Percentiles rank a stretch among this genome's conserved stretches.
These are phyloP conservation scores for Pyrochroa serraticornis DNA, from an alignment of 2,888 invertebrate species.

Conservation along the genomic window DNA sequence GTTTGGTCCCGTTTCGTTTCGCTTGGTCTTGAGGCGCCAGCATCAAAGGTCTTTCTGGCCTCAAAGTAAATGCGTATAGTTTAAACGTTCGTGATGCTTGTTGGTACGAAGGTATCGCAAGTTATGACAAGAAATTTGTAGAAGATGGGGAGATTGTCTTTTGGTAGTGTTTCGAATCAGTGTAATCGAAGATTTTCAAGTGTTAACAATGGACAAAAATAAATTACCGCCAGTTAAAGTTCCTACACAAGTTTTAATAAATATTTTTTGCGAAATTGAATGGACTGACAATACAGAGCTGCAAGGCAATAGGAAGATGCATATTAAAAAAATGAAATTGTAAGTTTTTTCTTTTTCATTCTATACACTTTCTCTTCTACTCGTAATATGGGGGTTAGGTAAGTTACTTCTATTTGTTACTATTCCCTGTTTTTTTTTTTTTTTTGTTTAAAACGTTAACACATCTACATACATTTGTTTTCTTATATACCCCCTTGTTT, in stretches of 20 bases:
- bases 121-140: slow-evolving; percentile 10
- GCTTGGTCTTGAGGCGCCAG: too few species aligned
- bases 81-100: not conserved
- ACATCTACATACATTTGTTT: too few species aligned
- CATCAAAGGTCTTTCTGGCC: too few species aligned
- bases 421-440: too few species aligned
- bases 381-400: too few species aligned
- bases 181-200: not conserved
- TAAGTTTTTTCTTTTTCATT: slow-evolving; percentile 13
- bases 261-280: slow-evolving; percentile 24
- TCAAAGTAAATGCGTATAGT: too few species aligned
- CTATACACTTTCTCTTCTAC: not conserved
- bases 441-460: too few species aligned
- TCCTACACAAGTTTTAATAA: slow-evolving; percentile 9
- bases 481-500: too few species aligned
- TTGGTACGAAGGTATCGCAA: slow-evolving; percentile 4
- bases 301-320: slow-evolving; percentile 8
- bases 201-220: slow-evolving; percentile 8
- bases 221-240: slow-evolving; percentile 17
- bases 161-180: not conserved
- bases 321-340: slow-evolving; percentile 25
- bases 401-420: too few species aligned
- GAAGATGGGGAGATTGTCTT: slow-evolving; percentile 2
- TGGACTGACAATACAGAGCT: slow-evolving; percentile 1
- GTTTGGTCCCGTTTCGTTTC: too few species aligned